phyloP scores from a whole-genome alignment of 1,140 invertebrate species.

The Aphelenchoides besseyi region DNA sequence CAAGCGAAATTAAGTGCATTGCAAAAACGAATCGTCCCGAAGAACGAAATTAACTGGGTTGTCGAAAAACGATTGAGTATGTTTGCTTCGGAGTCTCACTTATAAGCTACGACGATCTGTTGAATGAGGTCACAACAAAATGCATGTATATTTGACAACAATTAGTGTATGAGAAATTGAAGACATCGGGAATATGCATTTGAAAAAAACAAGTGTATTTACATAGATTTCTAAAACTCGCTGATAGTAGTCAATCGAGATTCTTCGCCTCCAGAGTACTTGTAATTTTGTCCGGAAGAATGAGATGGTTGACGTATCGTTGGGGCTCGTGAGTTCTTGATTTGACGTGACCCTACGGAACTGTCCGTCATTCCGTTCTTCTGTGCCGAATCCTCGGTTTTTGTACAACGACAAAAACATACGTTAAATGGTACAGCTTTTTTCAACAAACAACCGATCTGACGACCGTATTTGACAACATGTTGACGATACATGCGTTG shows the following conservation, averaged over 20 bases:
- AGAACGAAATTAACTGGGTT: too few species aligned
- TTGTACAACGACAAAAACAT: constrained; percentile 1
- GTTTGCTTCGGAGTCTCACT: too few species aligned
- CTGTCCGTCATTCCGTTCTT: not conserved
- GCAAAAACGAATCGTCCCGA: too few species aligned
- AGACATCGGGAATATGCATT: not conserved
- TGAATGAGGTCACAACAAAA: too few species aligned
- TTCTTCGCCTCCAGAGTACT: not conserved
- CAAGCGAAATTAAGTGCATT: too few species aligned
- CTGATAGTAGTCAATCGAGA: constrained; percentile 2
- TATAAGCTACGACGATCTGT: too few species aligned
- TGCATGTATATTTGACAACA: too few species aligned
- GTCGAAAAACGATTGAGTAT: too few species aligned
- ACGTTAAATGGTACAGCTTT: not conserved
- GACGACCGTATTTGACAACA: not conserved
- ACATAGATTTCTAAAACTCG: not conserved
- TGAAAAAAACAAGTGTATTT: not conserved
- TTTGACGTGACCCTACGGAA: not conserved
- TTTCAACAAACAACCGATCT: not conserved
- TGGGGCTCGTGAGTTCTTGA: not conserved
- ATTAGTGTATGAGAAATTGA: not conserved
- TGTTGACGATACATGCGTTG: constrained; percentile 34
- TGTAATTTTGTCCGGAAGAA: not conserved
- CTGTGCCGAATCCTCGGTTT: not conserved
- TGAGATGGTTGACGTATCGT: not conserved